Evolutionary conservation across 2,888 invertebrate genomes (phyloP).

Genomic region (Leucania comma): DNA sequence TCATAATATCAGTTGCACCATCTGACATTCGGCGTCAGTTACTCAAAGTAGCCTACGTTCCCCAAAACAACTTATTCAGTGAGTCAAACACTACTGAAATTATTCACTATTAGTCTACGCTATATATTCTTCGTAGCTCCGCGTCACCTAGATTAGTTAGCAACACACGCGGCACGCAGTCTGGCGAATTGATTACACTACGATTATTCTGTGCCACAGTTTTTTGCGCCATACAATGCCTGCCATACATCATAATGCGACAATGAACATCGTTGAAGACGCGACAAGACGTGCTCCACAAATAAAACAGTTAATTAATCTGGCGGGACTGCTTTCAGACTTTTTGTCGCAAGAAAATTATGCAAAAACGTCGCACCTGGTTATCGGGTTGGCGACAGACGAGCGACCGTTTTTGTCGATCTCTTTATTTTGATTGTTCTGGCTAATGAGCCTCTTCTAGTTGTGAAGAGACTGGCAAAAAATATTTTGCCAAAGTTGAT

Average conservation of each 20-base stretch:
- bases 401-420: background rate
- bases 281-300: constrained; percentile 56
- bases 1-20: background rate
- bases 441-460: background rate
- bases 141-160: constrained; percentile 72
- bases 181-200: constrained; percentile 75
- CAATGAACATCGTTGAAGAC: constrained; percentile 48
- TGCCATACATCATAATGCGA: constrained; percentile 59
- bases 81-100: constrained; percentile 6
- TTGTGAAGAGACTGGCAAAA: background rate
- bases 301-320: constrained; percentile 71
- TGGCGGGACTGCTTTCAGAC: constrained; percentile 63
- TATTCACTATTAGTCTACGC: background rate
- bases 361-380: constrained; percentile 50
- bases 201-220: constrained; percentile 74
- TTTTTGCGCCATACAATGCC: constrained; percentile 75
- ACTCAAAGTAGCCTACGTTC: too few species aligned
- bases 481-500: background rate
- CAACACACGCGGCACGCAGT: constrained; percentile 86
- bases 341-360: constrained; percentile 49
- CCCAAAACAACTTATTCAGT: background rate
- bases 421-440: background rate
- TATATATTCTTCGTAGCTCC: constrained; percentile 72
- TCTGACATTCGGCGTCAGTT: background rate
- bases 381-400: constrained; percentile 1